Conservation (phyloP, 2,888 invertebrate genomes). For the Epinotia ramella region DNA sequence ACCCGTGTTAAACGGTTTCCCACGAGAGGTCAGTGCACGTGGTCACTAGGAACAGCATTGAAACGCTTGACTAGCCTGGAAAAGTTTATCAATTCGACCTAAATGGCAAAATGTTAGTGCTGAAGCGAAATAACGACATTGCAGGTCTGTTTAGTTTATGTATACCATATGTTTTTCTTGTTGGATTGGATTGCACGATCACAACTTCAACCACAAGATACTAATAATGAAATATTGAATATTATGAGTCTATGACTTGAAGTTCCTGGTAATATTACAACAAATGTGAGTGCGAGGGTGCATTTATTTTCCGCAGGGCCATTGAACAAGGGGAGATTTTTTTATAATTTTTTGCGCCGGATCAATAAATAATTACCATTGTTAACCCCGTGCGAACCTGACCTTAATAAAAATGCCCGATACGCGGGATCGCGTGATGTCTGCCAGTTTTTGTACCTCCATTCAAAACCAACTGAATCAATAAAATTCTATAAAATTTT, state of each 20-base stretch:
- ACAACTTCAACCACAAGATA: background rate
- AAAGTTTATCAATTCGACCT: background rate
- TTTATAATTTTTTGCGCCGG: conserved; percentile 68
- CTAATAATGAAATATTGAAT: background rate
- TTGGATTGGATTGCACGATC: too few relatives aligned
- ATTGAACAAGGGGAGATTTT: conserved; percentile 68
- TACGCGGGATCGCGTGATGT: conserved; percentile 41
- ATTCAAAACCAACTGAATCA: conserved; percentile 35
- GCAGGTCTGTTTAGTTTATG: too few relatives aligned
- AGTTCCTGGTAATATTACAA: background rate
- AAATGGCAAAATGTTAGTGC: background rate
- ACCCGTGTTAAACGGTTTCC: conserved; percentile 80
- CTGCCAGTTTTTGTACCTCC: conserved; percentile 33
- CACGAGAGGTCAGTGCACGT: conserved; percentile 64
- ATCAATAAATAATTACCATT: conserved; percentile 74
- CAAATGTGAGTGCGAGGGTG: conserved; percentile 1
- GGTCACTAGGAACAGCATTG: conserved; percentile 50
- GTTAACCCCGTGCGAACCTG: conserved; percentile 73
- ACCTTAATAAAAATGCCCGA: conserved; percentile 56
- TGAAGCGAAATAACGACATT: background rate
- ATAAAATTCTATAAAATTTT: conserved; percentile 46
- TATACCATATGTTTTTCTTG: too few relatives aligned
- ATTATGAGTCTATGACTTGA: background rate
- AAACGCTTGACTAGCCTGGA: conserved; percentile 29
- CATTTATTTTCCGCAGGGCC: conserved; percentile 44